Evolutionary conservation across 2,888 invertebrate species (phyloP).

Genomic region (Coelogynopora nodosa): DNA sequence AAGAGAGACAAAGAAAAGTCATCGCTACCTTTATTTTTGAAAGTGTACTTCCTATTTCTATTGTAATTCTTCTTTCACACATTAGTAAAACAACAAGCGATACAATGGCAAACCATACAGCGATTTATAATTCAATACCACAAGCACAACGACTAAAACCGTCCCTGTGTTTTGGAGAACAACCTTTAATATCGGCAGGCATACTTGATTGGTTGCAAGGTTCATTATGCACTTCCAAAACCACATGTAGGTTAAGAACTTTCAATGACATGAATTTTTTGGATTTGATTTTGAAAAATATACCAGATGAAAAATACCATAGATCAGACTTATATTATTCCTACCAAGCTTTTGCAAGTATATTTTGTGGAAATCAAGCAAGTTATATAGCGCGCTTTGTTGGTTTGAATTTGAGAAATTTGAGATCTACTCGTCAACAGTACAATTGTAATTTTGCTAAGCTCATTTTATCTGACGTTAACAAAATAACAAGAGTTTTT

Average conservation of each 20-base stretch:
- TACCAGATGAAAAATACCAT: background rate
- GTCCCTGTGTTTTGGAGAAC: background rate
- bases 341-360: background rate
- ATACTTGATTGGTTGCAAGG: background rate
- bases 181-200: background rate
- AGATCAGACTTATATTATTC: background rate
- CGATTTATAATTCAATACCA: background rate
- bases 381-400: background rate
- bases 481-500: background rate
- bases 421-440: too few species aligned
- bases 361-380: background rate
- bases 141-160: background rate
- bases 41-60: background rate
- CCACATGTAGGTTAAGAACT: background rate
- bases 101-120: background rate
- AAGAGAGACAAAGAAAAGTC: background rate
- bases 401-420: background rate
- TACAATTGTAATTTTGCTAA: background rate
- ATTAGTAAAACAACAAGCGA: background rate
- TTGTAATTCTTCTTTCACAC: background rate
- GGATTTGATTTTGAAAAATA: background rate
- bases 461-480: background rate
- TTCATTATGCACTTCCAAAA: background rate
- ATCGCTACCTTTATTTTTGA: background rate
- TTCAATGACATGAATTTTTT: background rate